A percentile compares a stretch with the other conserved stretches of the same genome.
Conservation (phyloP, 2,888 invertebrate genomes). For the Eupithecia tripunctaria region DNA sequence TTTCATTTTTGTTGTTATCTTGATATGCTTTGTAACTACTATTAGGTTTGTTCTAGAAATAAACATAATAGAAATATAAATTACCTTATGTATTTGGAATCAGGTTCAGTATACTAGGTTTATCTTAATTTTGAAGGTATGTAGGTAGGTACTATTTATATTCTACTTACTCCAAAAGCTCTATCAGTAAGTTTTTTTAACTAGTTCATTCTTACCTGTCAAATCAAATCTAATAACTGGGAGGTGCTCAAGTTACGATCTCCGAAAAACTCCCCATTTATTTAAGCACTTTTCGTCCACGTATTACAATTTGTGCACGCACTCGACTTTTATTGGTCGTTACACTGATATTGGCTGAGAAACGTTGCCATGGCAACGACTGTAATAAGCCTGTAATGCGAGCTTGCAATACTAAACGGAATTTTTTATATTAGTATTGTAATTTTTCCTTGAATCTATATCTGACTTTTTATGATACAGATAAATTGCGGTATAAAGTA, state of each 20-base stretch:
- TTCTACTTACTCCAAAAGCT: too few species aligned
- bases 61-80: background rate
- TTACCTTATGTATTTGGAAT: background rate
- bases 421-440: constrained; percentile 3
- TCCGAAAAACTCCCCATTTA: constrained; percentile 41
- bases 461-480: background rate
- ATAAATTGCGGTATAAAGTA: background rate
- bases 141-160: background rate
- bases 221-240: constrained; percentile 9
- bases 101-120: background rate
- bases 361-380: constrained; percentile 54
- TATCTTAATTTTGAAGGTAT: background rate
- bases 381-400: constrained; percentile 25
- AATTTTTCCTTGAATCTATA: background rate
- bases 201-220: background rate
- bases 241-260: constrained; percentile 37
- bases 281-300: constrained; percentile 43
- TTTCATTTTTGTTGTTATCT: constrained; percentile 9
- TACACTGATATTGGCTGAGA: constrained; percentile 68
- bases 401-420: constrained; percentile 22
- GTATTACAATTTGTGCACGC: constrained; percentile 58
- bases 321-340: constrained; percentile 73
- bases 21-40: background rate
- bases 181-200: background rate
- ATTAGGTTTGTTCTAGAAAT: background rate